Percentiles rank a stretch among this genome's conserved stretches.
Conservation (phyloP, 2,888 invertebrate species). For the Pecten maximus region DNA sequence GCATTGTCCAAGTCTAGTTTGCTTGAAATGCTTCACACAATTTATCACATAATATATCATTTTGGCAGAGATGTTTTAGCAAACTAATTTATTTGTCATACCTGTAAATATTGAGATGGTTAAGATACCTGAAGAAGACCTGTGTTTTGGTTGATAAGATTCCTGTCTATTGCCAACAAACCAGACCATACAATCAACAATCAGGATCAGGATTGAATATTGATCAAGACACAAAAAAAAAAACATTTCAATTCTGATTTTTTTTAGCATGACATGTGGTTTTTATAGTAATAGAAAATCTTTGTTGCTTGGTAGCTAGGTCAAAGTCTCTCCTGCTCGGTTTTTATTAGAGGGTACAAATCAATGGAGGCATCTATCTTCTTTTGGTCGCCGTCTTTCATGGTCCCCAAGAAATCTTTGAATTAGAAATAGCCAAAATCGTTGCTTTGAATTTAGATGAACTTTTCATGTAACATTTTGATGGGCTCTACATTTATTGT, state of each 20-base stretch:
- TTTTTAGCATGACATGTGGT: background rate
- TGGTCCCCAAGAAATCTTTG: background rate
- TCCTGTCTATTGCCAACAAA: background rate
- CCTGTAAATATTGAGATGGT: background rate
- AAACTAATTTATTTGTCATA: background rate
- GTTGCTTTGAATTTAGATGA: slow-evolving; percentile 5
- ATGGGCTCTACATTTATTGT: background rate
- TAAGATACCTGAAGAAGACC: background rate
- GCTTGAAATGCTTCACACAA: background rate
- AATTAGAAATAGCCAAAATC: background rate
- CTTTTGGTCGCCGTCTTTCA: background rate
- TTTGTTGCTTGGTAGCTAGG: background rate
- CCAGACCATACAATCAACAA: background rate
- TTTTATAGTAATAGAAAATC: background rate
- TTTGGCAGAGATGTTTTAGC: no score
- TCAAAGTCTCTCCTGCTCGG: background rate
- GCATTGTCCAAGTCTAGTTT: background rate
- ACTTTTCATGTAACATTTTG: background rate
- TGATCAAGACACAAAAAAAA: background rate
- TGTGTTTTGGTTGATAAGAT: background rate
- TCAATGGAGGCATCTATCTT: background rate
- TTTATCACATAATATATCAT: no score
- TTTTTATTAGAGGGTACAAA: background rate
- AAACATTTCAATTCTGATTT: background rate
- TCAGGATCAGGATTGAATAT: background rate